Conservation (phyloP, 2,113 vertebrate genomes). For the Sylvilagus bachmani region DNA sequence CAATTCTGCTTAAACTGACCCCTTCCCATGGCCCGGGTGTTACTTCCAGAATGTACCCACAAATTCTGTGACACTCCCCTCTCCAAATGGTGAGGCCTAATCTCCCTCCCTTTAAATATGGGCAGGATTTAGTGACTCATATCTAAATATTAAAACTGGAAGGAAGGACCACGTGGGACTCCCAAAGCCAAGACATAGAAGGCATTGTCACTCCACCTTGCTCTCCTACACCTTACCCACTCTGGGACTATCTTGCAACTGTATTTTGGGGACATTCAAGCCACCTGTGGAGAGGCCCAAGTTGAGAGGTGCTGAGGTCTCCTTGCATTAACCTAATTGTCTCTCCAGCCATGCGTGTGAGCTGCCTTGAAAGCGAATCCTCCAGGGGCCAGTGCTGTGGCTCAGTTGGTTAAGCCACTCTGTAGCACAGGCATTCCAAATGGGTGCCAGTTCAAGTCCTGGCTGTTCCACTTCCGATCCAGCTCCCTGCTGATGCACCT, state of each 20-base stretch:
- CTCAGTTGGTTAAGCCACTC: too few species aligned
- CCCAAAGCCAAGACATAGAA: not conserved
- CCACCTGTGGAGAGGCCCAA: not conserved
- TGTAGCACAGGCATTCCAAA: too few species aligned
- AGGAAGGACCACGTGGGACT: not conserved
- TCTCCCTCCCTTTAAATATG: not conserved
- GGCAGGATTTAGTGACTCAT: not conserved
- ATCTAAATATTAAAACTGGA: not conserved
- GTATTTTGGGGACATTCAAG: not conserved
- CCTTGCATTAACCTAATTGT: not conserved
- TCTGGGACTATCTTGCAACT: too few species aligned
- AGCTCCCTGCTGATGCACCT: too few species aligned
- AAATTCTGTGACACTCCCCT: not conserved
- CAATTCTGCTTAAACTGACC: not conserved
- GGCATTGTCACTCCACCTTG: not conserved
- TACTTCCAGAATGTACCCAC: not conserved
- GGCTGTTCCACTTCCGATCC: too few species aligned
- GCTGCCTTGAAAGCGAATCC: not conserved
- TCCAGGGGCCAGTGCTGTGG: not conserved
- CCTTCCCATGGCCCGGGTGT: not conserved
- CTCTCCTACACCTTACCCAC: not conserved
- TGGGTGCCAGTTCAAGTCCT: too few species aligned
- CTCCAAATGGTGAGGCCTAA: not conserved
- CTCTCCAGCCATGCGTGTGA: not conserved
- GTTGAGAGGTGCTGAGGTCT: not conserved